phyloP scores from a whole-genome alignment of 1,140 invertebrate species.

The Asobara japonica region DNA sequence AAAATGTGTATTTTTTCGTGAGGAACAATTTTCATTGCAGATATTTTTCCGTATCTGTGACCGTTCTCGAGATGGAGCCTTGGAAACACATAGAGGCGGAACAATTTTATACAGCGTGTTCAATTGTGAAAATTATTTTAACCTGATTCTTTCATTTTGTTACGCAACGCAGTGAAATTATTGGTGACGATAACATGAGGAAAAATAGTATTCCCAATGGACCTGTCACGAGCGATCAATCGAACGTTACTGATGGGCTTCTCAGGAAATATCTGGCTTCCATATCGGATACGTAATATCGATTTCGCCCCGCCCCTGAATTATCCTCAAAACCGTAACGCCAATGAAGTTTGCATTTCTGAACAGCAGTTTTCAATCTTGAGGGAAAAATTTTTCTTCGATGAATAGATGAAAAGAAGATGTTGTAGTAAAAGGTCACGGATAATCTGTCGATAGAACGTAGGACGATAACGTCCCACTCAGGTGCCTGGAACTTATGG shows the following conservation, averaged over 20 bases:
- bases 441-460: slow-evolving; percentile 24
- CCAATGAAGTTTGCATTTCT: not conserved
- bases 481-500: slow-evolving; percentile 13
- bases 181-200: not conserved
- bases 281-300: slow-evolving; percentile 12
- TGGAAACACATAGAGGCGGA: too few relatives aligned
- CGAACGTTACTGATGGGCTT: not conserved
- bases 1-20: too few relatives aligned
- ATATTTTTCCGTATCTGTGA: too few relatives aligned
- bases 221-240: not conserved
- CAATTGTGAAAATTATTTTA: too few relatives aligned
- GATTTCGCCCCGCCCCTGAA: not conserved
- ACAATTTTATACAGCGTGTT: too few relatives aligned
- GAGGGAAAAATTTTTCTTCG: not conserved
- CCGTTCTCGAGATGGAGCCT: too few relatives aligned
- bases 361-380: not conserved
- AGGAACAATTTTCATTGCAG: too few relatives aligned
- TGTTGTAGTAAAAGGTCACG: slow-evolving; percentile 2
- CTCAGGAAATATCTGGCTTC: slow-evolving; percentile 6
- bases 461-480: slow-evolving; percentile 15
- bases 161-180: not conserved
- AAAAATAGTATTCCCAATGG: not conserved
- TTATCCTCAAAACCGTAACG: not conserved
- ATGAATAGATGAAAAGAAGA: not conserved
- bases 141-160: too few relatives aligned